These are phyloP conservation scores for Rhyacophila evoluta DNA, from an alignment of 2,888 invertebrate genomes.

Conservation along the genomic window DNA sequence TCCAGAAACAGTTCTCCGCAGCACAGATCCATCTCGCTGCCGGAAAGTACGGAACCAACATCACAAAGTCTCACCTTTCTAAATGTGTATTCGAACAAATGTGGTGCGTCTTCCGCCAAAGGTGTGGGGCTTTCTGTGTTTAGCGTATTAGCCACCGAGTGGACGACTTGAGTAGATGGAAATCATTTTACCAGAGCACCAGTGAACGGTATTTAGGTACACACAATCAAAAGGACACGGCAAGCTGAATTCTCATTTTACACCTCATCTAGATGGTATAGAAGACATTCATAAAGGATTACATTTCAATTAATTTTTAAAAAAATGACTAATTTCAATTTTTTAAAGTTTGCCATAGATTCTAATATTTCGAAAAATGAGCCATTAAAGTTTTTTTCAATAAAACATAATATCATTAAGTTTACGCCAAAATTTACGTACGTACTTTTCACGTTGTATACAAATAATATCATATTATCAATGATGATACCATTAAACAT, in stretches of 20 bases:
- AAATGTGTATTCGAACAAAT: conserved; percentile 45
- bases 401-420: too few relatives aligned
- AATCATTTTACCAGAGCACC: conserved; percentile 24
- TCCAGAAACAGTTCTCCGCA: conserved; percentile 77
- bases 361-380: too few relatives aligned
- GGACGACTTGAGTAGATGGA: background rate
- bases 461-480: too few relatives aligned
- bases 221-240: conserved; percentile 1
- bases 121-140: conserved; percentile 44
- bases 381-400: too few relatives aligned
- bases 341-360: background rate
- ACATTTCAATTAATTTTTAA: background rate
- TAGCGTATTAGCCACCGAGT: conserved; percentile 25
- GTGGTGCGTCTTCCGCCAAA: conserved; percentile 37
- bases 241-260: background rate
- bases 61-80: conserved; percentile 54
- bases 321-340: background rate
- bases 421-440: too few relatives aligned
- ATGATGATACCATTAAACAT: too few relatives aligned
- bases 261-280: background rate
- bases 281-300: background rate
- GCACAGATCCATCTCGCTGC: conserved; percentile 87
- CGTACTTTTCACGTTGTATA: too few relatives aligned
- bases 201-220: conserved; percentile 14
- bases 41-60: conserved; percentile 78